Evolutionary conservation across 2,797 vertebrate genomes (phyloP), one percentile per base, ranked within the genome.

Genomic region (Pipistrellus pygmaeus): DNA sequence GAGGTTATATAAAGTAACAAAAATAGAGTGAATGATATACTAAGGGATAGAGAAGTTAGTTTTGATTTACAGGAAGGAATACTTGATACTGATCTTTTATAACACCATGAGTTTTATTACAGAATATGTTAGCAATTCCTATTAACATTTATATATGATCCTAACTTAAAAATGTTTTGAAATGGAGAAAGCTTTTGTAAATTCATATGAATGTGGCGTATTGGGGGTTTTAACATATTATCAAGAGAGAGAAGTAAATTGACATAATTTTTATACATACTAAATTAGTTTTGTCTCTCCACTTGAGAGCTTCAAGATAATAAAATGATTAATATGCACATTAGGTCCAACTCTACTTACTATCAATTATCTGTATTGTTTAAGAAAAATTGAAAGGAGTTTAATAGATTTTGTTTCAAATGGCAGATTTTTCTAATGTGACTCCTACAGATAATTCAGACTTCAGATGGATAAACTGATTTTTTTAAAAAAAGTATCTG

Each of bases 141-240:
- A 93, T 97, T 96, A 96, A 97, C 60, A 96, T 97, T 95, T 93
- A 97, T 92, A 90, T 53, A 86, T 95, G 92, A 96, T 85, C 90
- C 96, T 96, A 93, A 90, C 95, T 97, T 27, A 75, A 93, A 96
- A 94, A 89, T 82, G 62, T 75, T 96, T 86, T 96, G 75, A 93
- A 95, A 75, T 75, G 64, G 78, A 69, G 87, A 92, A 88, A 95
- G 30, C 46, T 85, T 91, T 44, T 76, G 25, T 93, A 88, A 88
- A 93, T 95, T 96, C 78, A 95, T 90, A 83, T 83, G 83, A 96
- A 88, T 97, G 88, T 95, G 90, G 12, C 38, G n/a, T 83, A 82
- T 94, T 78, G 92, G 68, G 32, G 88, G 44, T 55, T 95, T 95
- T 94, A 84, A 66, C 73, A 57, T 85, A 46, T 88, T 90, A 85